These are phyloP conservation scores for Metaphire vulgaris DNA, from an alignment of 1,140 invertebrate species.

Conservation along the genomic window DNA sequence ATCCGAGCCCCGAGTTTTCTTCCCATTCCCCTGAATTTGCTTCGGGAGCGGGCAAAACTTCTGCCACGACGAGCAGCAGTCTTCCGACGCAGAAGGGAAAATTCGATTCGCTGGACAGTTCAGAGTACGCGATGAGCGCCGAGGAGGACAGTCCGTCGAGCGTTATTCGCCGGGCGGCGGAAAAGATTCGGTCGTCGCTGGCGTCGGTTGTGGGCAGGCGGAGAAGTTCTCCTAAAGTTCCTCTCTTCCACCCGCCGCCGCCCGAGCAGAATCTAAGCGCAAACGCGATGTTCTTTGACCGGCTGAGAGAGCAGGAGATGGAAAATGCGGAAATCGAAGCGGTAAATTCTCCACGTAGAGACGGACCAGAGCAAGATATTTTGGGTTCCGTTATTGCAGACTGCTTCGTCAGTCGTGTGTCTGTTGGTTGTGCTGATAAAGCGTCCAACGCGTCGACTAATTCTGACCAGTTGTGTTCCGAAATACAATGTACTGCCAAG, in stretches of 20 bases:
- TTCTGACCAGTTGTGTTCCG: not conserved
- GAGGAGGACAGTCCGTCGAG: not conserved
- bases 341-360: not conserved
- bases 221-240: not conserved
- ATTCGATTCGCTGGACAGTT: not conserved
- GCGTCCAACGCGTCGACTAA: no score
- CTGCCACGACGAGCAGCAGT: not conserved
- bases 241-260: not conserved
- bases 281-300: not conserved
- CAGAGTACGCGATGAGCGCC: not conserved
- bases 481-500: not conserved
- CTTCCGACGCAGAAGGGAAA: not conserved
- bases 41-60: not conserved
- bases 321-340: not conserved
- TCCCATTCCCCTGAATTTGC: not conserved
- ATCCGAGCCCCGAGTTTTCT: not conserved
- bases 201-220: not conserved
- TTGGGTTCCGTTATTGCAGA: no score
- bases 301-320: not conserved
- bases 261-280: not conserved
- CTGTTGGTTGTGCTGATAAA: no score
- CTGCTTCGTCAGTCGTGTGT: no score
- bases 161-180: no score
- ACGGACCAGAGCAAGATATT: no score
- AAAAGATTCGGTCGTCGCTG: not conserved